Base-by-base conservation (phyloP, 2,888 invertebrate species). In the Cephus spinipes region DNA sequence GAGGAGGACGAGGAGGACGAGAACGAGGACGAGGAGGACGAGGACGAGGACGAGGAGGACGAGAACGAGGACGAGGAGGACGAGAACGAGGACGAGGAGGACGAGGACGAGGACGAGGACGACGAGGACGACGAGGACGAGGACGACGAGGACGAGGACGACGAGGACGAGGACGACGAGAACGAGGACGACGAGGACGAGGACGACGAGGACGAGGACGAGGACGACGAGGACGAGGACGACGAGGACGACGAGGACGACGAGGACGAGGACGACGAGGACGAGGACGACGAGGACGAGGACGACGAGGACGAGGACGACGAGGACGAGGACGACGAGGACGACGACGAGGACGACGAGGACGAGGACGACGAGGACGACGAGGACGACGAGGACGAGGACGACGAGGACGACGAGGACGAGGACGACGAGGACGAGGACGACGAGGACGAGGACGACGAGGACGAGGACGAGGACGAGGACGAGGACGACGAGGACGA, bases 401-500 rank as follows among this genome's bases (percentile, higher is more conserved):
- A 31, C n/a, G 73, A 73, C 30, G 32, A 73, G 73, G 32, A 31
- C n/a, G 32, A 31, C n/a, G 32, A 31, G 32, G 73, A 31, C n/a
- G 30, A 31, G 12, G 73, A 31, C 12, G 73, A 73, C 30, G n/a
- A n/a, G 32, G 32, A 31, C n/a, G 73, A 73, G 12, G 73, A 73
- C 12, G 73, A 73, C 30, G 73, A 73, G 30, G 73, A 73, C 30
- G 73, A 73, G 15, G 32, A 31, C 12, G 32, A 31, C n/a, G 73
- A 73, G 32, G 73, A 73, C n/a, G 73, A 73, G 73, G 73, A 73
- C 73, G 73, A 73, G 15, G 73, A 73, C 15, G 32, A 31, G 12
- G 32, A 31, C 12, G 73, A 73, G 32, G 73, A 73, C 12, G 73
- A 73, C 30, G 73, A 73, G 12, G 73, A 73, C 30, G 73, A 73